Evolutionary conservation across 2,888 invertebrate genomes (phyloP).

Genomic region (Gortyna flavago): DNA sequence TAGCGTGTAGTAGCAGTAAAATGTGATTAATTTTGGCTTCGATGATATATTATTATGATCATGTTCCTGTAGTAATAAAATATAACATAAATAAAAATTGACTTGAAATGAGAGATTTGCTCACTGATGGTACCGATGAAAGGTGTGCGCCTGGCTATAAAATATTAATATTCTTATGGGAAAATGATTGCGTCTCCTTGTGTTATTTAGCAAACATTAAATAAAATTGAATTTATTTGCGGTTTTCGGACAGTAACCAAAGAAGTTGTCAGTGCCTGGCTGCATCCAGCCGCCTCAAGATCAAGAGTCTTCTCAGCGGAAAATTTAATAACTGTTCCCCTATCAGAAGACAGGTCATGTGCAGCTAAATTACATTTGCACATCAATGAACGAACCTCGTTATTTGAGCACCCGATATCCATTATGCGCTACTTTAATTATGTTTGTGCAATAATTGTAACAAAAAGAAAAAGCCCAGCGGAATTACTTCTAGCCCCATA

Average conservation of each 20-base stretch:
- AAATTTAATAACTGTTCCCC: neutral
- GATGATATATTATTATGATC: conserved; percentile 47
- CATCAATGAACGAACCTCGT: neutral
- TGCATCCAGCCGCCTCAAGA: neutral
- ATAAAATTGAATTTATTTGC: neutral
- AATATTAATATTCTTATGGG: conserved; percentile 22
- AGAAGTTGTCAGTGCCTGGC: neutral
- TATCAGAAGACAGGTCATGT: neutral
- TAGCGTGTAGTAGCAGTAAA: conserved; percentile 31
- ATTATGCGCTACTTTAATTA: neutral
- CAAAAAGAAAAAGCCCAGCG: neutral
- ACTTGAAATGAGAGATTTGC: conserved; percentile 37
- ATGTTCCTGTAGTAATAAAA: conserved; percentile 44
- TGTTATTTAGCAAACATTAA: neutral
- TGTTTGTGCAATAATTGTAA: neutral
- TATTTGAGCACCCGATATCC: neutral
- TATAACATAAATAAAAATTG: conserved; percentile 36
- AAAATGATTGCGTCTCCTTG: conserved; percentile 14
- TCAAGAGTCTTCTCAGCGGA: neutral
- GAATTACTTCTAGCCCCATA: conserved; percentile 16
- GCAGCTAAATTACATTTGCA: neutral
- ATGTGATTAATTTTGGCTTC: conserved; percentile 34
- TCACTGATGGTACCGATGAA: conserved; percentile 16
- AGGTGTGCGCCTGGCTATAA: conserved; percentile 12
- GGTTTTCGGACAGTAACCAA: neutral